A percentile compares a stretch with the other conserved stretches of the same genome.
phyloP scores from a whole-genome alignment of 2,888 invertebrate species.

The Euspilapteryx auroguttella region DNA sequence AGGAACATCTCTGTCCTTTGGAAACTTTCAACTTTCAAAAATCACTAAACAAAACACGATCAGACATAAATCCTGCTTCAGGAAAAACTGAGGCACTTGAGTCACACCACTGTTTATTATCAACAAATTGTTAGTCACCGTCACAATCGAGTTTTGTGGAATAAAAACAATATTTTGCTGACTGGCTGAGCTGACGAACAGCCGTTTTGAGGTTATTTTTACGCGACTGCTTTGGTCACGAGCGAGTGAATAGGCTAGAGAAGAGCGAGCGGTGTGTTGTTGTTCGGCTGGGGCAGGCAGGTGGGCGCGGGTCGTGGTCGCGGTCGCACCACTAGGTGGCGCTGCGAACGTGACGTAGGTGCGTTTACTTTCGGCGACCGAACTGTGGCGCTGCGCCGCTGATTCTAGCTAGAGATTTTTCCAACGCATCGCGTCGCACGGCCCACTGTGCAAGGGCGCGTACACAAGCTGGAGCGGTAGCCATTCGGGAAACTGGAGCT shows the following conservation, averaged over 20 bases:
- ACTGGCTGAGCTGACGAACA: conserved; percentile 31
- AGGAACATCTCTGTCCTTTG: conserved; percentile 40
- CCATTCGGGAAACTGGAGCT: background rate
- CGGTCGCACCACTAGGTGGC: conserved; percentile 48
- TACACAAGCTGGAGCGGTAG: conserved; percentile 15
- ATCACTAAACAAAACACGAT: conserved; percentile 30
- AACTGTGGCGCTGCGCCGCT: conserved; percentile 49
- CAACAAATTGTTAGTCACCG: too few species aligned
- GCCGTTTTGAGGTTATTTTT: conserved; percentile 54
- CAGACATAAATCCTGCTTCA: too few species aligned
- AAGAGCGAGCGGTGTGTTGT: conserved; percentile 18
- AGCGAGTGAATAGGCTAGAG: conserved; percentile 47
- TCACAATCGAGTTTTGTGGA: conserved; percentile 5
- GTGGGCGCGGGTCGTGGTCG: conserved; percentile 23
- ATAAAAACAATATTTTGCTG: conserved; percentile 36
- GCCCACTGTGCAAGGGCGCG: conserved; percentile 26
- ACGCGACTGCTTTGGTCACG: conserved; percentile 28
- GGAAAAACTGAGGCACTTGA: too few species aligned
- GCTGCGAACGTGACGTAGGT: conserved; percentile 23
- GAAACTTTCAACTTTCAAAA: conserved; percentile 45
- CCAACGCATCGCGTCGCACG: conserved; percentile 42
- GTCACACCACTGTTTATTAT: conserved; percentile 22
- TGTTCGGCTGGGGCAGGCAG: conserved; percentile 17
- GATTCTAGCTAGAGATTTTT: conserved; percentile 56
- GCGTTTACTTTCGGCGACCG: conserved; percentile 47